Base-by-base conservation (phyloP, 1,140 invertebrate genomes). In the Ostrea edulis region DNA sequence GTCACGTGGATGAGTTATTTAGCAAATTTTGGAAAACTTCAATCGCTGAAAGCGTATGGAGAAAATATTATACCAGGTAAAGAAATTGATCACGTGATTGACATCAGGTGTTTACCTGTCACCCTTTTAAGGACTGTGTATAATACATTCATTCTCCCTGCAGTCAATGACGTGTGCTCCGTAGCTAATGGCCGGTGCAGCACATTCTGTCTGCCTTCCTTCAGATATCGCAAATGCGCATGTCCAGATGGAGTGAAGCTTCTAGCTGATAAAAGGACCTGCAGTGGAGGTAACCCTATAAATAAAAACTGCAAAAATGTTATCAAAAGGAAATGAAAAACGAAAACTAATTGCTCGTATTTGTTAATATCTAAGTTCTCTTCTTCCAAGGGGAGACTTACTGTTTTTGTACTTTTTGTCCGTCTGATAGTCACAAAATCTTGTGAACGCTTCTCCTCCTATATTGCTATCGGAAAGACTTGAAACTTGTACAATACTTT, bases 161-260 rank as follows among this genome's bases (percentile, higher is more conserved):
- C 20, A 83, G 82, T 83, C 9, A 51, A 83, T 25, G 44, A 17
- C n/a, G 82, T 83, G 8, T 83, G 82, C 20, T 52, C 82, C 7
- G 51, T 29, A n/a, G 4, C 44, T 83, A 83, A 83, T 53, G 82
- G 82, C n/a, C 20, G 52, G 8, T 83, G 82, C 82, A 83, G 82
- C 22, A 83, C 82, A 0, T 83, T 83, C 20, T 83, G 82, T 52
- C 44, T 83, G n/a, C 82, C 82, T 20, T 52, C 44, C 14, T 11
- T 20, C 44, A 83, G 9, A 12, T 17, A 44, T 22, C 44, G 82
- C 44, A 83, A 52, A 53, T 83, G 82, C n/a, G 82, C 44, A 8
- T 83, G 82, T 53, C 82, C 82, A 52, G 82, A 83, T 20, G 82
- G 51, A 8, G 52, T 83, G 52, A 53, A 54, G 11, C 82, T 83